phyloP scores from a whole-genome alignment of 2,888 invertebrate species.

The Lasius platythorax region DNA sequence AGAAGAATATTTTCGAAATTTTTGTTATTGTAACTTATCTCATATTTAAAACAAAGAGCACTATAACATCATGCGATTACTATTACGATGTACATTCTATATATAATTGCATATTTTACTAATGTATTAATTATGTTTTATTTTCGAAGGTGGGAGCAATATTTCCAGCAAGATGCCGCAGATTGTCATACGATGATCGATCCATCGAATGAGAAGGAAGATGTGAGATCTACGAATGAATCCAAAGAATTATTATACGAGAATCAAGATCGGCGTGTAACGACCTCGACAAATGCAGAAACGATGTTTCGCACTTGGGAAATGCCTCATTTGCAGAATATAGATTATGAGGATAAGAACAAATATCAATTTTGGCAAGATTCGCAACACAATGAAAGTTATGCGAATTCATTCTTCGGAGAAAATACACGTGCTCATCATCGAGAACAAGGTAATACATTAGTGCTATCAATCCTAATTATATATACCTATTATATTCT shows the following conservation, averaged over 20 bases:
- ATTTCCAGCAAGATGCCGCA: conserved; percentile 52
- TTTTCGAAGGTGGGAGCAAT: conserved; percentile 66
- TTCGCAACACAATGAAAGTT: conserved; percentile 35
- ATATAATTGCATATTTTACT: neutral
- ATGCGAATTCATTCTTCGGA: conserved; percentile 46
- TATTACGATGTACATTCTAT: neutral
- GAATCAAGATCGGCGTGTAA: conserved; percentile 59
- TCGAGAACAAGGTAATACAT: conserved; percentile 60
- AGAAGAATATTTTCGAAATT: neutral
- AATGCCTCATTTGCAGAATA: conserved; percentile 68
- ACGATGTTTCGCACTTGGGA: conserved; percentile 76
- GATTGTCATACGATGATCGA: conserved; percentile 30
- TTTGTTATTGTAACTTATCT: neutral
- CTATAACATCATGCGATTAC: neutral
- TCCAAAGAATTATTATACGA: conserved; percentile 54
- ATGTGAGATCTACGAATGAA: conserved; percentile 1
- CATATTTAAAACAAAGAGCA: neutral
- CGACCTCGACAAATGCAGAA: conserved; percentile 48
- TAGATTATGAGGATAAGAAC: conserved; percentile 50
- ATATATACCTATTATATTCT: neutral
- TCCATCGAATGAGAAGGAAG: conserved; percentile 30
- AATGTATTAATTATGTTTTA: neutral
- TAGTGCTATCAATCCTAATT: neutral
- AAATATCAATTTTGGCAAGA: conserved; percentile 62
- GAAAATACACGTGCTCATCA: conserved; percentile 56